A percentile compares a stretch with the other conserved stretches of the same genome.
Evolutionary conservation across 2,888 invertebrate species (phyloP).

Genomic region (Pterobdella sp.): DNA sequence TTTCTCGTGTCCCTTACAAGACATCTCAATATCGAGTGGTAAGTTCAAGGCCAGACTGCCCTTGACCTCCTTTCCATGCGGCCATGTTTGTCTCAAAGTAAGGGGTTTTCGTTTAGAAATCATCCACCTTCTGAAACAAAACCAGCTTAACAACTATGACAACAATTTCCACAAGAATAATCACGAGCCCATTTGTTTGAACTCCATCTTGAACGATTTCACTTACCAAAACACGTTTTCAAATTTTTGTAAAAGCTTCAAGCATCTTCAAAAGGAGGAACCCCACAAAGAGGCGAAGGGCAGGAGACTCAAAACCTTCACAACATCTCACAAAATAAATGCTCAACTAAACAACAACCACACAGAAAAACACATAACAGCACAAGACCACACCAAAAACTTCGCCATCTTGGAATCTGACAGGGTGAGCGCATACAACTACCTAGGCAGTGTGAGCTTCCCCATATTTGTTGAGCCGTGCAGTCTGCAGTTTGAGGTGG

Average conservation of each 20-base stretch:
- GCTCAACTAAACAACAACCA: not conserved
- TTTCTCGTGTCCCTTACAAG: conserved; percentile 24
- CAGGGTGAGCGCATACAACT: not conserved
- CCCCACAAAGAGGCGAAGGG: no score
- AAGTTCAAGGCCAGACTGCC: conserved; percentile 28
- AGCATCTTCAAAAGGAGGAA: not conserved
- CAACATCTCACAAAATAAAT: not conserved
- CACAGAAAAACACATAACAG: not conserved
- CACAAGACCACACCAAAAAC: not conserved
- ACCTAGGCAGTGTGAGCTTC: conserved; percentile 30
- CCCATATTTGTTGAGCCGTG: conserved; percentile 33
- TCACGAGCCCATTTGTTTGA: conserved; percentile 4
- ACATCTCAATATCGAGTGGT: conserved; percentile 19
- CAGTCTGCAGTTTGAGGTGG: conserved; percentile 28
- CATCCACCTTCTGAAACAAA: conserved; percentile 11
- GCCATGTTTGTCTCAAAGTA: conserved; percentile 27
- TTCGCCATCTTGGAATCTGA: not conserved
- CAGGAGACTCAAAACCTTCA: no score
- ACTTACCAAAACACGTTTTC: not conserved
- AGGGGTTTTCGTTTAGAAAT: conserved; percentile 33
- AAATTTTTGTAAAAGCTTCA: not conserved
- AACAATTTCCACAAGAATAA: not conserved
- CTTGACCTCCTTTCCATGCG: conserved; percentile 22
- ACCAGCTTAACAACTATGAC: no score
- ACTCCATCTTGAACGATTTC: not conserved